Conservation (phyloP, 2,113 vertebrate genomes). For the Phrynocephalus versicolor region DNA sequence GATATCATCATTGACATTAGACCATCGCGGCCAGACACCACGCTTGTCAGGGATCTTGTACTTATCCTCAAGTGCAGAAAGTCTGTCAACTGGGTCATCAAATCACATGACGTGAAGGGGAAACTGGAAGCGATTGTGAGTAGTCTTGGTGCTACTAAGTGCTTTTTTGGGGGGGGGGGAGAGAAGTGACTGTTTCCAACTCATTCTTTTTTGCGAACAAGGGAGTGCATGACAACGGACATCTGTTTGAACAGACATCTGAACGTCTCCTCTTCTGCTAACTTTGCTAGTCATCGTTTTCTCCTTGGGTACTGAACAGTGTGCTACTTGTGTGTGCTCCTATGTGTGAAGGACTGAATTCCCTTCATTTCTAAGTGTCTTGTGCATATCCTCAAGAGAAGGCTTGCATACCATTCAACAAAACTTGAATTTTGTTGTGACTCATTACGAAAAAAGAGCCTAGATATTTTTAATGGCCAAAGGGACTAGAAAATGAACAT, state of each 20-base stretch:
- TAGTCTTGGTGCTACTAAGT: conserved; percentile 39
- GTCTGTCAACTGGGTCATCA: conserved; percentile 96
- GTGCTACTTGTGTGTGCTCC: neutral
- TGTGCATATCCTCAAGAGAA: neutral
- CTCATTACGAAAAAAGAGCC: neutral
- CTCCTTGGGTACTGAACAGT: conserved; percentile 5
- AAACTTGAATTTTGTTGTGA: neutral
- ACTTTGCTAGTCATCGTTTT: neutral
- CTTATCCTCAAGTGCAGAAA: conserved; percentile 91
- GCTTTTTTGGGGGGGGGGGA: conserved; percentile 38
- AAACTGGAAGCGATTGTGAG: conserved; percentile 89
- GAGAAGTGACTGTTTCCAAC: neutral
- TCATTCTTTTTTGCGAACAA: conserved; percentile 33
- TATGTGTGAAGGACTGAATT: neutral
- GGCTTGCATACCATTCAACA: neutral
- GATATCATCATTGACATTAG: conserved; percentile 92
- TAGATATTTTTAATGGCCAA: neutral
- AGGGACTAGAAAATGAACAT: neutral
- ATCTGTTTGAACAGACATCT: conserved; percentile 16
- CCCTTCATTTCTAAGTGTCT: neutral
- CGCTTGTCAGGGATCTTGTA: conserved; percentile 80
- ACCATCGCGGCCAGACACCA: conserved; percentile 77
- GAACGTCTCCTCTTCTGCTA: conserved; percentile 16
- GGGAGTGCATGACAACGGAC: conserved; percentile 1
- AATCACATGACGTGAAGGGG: conserved; percentile 83